phyloP scores from a whole-genome alignment of 2,797 vertebrate genomes.

The Onychomys arenicola region DNA sequence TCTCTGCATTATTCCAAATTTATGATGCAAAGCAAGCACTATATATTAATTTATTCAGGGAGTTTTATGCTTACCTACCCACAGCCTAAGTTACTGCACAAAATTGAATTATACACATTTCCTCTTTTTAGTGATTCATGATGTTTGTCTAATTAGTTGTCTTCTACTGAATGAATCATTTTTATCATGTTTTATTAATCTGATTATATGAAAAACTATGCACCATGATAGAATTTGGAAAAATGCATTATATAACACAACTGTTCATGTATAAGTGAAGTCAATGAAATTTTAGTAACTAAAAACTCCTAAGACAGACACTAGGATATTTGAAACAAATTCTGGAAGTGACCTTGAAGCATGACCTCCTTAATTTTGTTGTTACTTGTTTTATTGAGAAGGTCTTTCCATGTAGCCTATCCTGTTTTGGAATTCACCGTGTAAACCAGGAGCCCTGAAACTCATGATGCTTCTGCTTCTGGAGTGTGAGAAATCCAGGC shows the following conservation, averaged over 20 bases:
- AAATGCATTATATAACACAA: neutral
- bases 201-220: constrained; percentile 4
- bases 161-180: neutral
- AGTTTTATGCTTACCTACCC: neutral
- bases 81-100: neutral
- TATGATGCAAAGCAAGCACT: neutral
- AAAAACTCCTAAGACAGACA: too few relatives aligned
- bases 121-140: neutral
- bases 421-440: too few relatives aligned
- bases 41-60: neutral
- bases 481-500: too few relatives aligned
- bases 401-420: too few relatives aligned
- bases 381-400: too few relatives aligned
- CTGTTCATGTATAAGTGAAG: too few relatives aligned
- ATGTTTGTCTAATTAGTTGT: neutral
- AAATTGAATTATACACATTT: constrained; percentile 21
- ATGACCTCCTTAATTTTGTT: too few relatives aligned
- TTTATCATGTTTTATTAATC: neutral
- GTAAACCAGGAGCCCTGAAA: too few relatives aligned
- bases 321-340: too few relatives aligned
- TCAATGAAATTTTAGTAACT: too few relatives aligned
- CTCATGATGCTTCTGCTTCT: too few relatives aligned
- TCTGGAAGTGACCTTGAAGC: too few relatives aligned
- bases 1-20: neutral
- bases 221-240: neutral